Evolutionary conservation across 2,888 invertebrate species (phyloP).

Genomic region (Rosalia funebris): DNA sequence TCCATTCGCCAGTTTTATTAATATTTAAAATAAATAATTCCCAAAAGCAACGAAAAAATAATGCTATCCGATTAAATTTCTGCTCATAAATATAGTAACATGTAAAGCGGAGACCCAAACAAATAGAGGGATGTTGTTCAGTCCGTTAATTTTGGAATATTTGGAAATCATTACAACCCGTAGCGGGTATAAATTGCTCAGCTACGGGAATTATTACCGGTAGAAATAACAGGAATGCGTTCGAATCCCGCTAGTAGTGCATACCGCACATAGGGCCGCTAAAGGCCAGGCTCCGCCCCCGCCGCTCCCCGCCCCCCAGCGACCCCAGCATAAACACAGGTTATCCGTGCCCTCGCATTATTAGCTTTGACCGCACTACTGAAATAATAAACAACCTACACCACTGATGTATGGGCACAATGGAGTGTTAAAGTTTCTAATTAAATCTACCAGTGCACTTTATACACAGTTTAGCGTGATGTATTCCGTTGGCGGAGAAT

Average conservation of each 20-base stretch:
- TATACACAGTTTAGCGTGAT: background rate
- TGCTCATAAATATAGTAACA: slow-evolving; percentile 10
- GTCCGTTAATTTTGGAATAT: slow-evolving; percentile 42
- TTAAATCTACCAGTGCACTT: slow-evolving; percentile 18
- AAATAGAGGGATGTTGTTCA: slow-evolving; percentile 39
- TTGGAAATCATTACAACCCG: slow-evolving; percentile 40
- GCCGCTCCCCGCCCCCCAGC: background rate
- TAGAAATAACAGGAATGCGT: slow-evolving; percentile 41
- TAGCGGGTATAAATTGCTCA: slow-evolving; percentile 37
- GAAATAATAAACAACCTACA: slow-evolving; percentile 29
- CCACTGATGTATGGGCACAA: slow-evolving; percentile 22
- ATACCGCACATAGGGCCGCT: slow-evolving; percentile 22
- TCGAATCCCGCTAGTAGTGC: slow-evolving; percentile 31
- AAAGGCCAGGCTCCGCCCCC: slow-evolving; percentile 1
- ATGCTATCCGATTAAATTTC: background rate
- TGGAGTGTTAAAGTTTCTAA: slow-evolving; percentile 14
- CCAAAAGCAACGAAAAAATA: slow-evolving; percentile 10
- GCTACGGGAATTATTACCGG: slow-evolving; percentile 41
- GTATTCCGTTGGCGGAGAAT: background rate
- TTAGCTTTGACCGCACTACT: slow-evolving; percentile 28
- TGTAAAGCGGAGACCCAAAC: slow-evolving; percentile 23
- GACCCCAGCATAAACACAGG: slow-evolving; percentile 21
- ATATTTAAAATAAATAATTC: background rate
- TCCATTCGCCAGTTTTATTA: too few species aligned
- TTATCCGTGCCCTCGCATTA: slow-evolving; percentile 26